Base-by-base conservation (phyloP, 2,797 vertebrate species). In the Echeneis naucrates region DNA sequence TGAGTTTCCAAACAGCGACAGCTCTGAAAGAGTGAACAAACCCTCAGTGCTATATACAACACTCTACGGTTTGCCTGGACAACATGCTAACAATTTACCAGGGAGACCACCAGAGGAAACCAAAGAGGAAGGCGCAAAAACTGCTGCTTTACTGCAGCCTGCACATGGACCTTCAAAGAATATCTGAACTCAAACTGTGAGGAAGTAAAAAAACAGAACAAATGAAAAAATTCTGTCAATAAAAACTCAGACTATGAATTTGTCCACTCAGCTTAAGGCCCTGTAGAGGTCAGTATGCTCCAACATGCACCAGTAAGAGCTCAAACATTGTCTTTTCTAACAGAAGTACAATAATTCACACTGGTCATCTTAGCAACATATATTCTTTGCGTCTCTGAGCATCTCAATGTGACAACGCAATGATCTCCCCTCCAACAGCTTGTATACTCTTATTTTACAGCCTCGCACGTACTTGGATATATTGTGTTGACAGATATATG, bases 1-100 rank as follows among this genome's bases (percentile, higher is more conserved):
- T 84, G 65, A 87, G n/a, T 91, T 92, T 89, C 54, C 72, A 71
- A 77, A 48, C 75, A 78, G 75, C 68, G 79, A 69, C 58, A 54
- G 68, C 63, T 71, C 63, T 26, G 33, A 57, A 55, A 58, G 59
- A 68, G 81, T 30, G 83, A 78, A 86, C 70, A 85, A 83, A 88
- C 60, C 79, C 80, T 72, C 64, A 53, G 54, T 51, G 59, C 62
- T 80, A 64, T 86, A 87, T 81, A 88, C 87, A 87, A 89, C 88
- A 83, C 62, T 4, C 35, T 53, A 65, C 8, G 47, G 58, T 51
- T 63, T 79, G 57, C 52, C 67, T 53, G 59, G 59, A 64, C 12
- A 10, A 88, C 87, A 91, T 77, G 75, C 70, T 79, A 86, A 90
- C 88, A 88, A 48, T 81, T 87, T 82, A 88, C 60, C 72, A 67